Evolutionary conservation across 2,888 invertebrate species (phyloP), one percentile per base, ranked within the genome.

Genomic region (Gymnosoma rotundatum): DNA sequence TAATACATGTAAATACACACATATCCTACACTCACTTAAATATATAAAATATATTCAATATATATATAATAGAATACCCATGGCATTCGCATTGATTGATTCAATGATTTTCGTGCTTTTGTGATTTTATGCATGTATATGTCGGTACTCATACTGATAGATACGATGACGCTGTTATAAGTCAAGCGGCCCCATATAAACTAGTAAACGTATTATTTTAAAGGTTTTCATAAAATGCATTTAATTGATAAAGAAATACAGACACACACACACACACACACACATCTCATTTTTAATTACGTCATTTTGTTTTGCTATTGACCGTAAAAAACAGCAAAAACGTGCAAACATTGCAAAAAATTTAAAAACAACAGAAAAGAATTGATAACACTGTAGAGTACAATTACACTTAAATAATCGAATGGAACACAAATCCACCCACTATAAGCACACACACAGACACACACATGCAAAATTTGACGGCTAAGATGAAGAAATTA

Each of bases 1-100:
- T 9, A 7, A 7, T 6, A 38, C 10, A 38, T 38, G 38, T 6
- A n/a, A n/a, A n/a, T n/a, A n/a, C n/a, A n/a, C n/a, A n/a, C n/a
- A n/a, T n/a, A n/a, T n/a, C n/a, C n/a, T n/a, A 38, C 38, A 25
- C 1, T 1, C 32, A 32, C 6, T 7, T 6, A 32, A 5, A 6
- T 32, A 14, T 48, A 48, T 48, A 16, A 48, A 48, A 48, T 6
- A 16, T 74, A 83, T 67, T 69, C 69, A 73, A 83, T 83, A 48
- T 6, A 16, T 74, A 83, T 67, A 63, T 63, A 73, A 83, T 83
- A 69, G 0, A 69, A 74, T 83, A 78, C 78, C 83, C 83, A 78
- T 83, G 78, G 83, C 83, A 83, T 83, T 83, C 69, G 78, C 83
- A 83, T 74, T 83, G 78, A 78, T 83, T 69, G 78, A 52, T 78